phyloP scores from a whole-genome alignment of 2,888 invertebrate species.

The Stictocephala bisonia region DNA sequence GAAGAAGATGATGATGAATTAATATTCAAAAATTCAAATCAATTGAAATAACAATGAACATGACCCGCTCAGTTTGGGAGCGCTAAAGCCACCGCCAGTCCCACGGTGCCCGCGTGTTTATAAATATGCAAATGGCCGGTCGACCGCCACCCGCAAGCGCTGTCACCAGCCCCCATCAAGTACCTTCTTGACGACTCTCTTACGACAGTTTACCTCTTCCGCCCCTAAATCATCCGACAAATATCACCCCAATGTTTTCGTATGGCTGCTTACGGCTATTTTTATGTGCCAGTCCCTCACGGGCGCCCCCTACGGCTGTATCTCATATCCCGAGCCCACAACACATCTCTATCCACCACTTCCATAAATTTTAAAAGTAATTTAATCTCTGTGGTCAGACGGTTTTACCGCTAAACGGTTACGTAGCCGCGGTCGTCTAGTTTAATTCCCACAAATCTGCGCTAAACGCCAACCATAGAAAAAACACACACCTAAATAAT shows the following conservation, averaged over 20 bases:
- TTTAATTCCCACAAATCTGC: no score
- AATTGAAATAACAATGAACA: no score
- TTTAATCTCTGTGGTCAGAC: constrained; percentile 27
- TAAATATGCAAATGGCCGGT: constrained; percentile 38
- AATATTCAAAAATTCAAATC: no score
- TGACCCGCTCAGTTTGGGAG: no score
- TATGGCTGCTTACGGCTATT: neutral
- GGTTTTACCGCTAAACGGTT: no score
- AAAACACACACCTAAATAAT: no score
- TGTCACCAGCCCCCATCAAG: constrained; percentile 43
- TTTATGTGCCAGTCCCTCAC: constrained; percentile 14
- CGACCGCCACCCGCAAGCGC: constrained; percentile 34
- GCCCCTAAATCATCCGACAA: constrained; percentile 32
- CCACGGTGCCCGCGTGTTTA: constrained; percentile 14
- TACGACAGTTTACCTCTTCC: constrained; percentile 41
- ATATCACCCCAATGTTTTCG: constrained; percentile 19
- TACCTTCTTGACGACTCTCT: constrained; percentile 46
- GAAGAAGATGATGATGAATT: no score
- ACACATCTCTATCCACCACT: neutral
- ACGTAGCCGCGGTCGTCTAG: no score
- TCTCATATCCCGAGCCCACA: constrained; percentile 1
- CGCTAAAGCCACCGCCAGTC: no score
- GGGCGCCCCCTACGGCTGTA: constrained; percentile 19
- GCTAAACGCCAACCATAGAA: no score
- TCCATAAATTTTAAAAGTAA: constrained; percentile 28